Evolutionary conservation across 2,888 invertebrate genomes (phyloP).

Genomic region (Oegoconia quadripuncta): DNA sequence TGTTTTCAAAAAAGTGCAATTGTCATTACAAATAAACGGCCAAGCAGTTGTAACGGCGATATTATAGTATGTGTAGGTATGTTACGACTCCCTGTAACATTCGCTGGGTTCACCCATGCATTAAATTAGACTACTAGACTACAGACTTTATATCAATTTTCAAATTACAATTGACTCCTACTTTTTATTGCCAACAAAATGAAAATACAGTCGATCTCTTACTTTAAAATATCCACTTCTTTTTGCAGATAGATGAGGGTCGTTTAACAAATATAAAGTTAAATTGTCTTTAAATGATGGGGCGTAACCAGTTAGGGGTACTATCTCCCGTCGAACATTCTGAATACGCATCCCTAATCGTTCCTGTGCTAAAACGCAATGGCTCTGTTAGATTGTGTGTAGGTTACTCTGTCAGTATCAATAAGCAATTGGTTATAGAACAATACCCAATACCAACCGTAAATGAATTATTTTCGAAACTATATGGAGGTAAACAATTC

Average conservation of each 20-base stretch:
- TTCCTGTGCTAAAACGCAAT: no score
- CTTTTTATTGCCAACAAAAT: no score
- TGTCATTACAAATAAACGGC: constrained; percentile 13
- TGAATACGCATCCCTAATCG: constrained; percentile 8
- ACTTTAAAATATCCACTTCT: no score
- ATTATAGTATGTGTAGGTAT: constrained; percentile 16
- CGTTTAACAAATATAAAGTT: constrained; percentile 14
- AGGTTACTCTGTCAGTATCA: constrained; percentile 7
- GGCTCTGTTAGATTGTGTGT: constrained; percentile 5
- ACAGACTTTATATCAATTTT: constrained; percentile 22
- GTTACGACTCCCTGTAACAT: constrained; percentile 10
- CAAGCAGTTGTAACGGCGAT: constrained; percentile 17
- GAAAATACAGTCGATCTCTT: no score
- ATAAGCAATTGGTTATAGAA: constrained; percentile 11
- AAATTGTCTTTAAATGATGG: constrained; percentile 14
- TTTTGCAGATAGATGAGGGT: constrained; percentile 8
- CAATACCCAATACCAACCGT: constrained; percentile 12
- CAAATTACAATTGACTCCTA: constrained; percentile 11
- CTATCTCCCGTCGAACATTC: constrained; percentile 19
- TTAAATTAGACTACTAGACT: constrained; percentile 17
- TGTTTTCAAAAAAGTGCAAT: constrained; percentile 20
- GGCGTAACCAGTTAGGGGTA: constrained; percentile 14
- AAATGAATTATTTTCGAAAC: constrained; percentile 11
- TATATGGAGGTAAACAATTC: constrained; percentile 11
- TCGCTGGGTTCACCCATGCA: constrained; percentile 6